Base-by-base conservation (phyloP, 2,888 invertebrate species). In the Sinotaia quadrata region DNA sequence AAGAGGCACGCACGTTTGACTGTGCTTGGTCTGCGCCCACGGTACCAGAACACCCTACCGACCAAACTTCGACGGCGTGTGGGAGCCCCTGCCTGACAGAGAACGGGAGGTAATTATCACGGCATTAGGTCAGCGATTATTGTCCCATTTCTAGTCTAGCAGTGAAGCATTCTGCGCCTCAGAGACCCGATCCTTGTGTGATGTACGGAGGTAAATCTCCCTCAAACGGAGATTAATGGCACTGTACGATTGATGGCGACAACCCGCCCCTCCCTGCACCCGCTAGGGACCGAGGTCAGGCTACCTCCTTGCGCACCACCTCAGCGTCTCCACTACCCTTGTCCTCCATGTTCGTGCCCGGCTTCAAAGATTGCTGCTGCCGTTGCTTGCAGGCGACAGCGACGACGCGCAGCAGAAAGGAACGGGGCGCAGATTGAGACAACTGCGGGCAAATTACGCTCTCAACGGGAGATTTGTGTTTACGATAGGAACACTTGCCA, bases 91-190 rank as follows among this genome's bases (percentile, higher is more conserved):
- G n/a, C n/a, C 61, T 47, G 61, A 36, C 49, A 29, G 49, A 51
- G 51, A 61, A 61, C 33, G 61, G 61, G 51, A 61, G 49, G 61
- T 51, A 61, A 61, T 61, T 61, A 61, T 61, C 41, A 51, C 47
- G 61, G 61, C 61, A 61, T 61, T 61, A 44, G 47, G 61, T 61
- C 61, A 34, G 61, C 49, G 34, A 61, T 61, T 49, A 49, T 51
- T 49, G 44, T 31, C 61, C 61, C 61, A 49, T 61, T 61, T 33
- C 49, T 61, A 49, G 49, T 49, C 61, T 49, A 36, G 34, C 61
- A 61, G 61, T 61, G 49, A 61, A 49, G 61, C 51, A 31, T 12
- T 21, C 12, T 27, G 27, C 18, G n/a, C 60, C 34, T 7, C 15
- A 2, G 61, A 34, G 61, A 21, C 29, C 2, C 34, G 5, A 5